Evolutionary conservation across 2,888 invertebrate genomes (phyloP), one percentile per base, ranked within the genome.

Genomic region (Dysmachus trigonus): DNA sequence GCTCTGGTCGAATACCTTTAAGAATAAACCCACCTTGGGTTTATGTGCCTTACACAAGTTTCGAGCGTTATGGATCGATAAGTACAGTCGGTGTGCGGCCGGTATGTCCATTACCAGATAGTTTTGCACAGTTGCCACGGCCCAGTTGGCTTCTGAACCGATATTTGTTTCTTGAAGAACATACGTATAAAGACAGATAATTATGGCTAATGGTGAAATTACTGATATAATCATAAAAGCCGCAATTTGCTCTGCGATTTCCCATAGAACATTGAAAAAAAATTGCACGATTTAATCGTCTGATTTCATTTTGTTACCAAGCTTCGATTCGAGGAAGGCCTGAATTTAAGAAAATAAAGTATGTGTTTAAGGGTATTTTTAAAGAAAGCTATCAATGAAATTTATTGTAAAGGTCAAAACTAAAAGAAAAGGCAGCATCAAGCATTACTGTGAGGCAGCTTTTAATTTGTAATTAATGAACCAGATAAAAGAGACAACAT

Each of bases 181-280:
- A 13, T 22, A 41, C 30, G 33, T 31, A n/a, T 27, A 38, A 22
- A 22, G 38, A 7, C n/a, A 8, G n/a, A 41, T 76, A 76, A 76
- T 76, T 76, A 76, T 22, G 27, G 22, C 18, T 76, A 76, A 76
- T 76, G 35, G 31, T 22, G 76, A 76, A 76, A 76, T 76, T 22
- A 41, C 18, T 76, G 76, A 76, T 22, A 76, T 22, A 76, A n/a
- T 47, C 47, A 6, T 47, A 47, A 35, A 76, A 18, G 31, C 38
- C 10, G 74, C 15, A 74, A 74, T 74, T 74, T 33, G 22, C 22
- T 35, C 74, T 74, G 38, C 38, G 38, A 74, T 35, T 74, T 15
- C n/a, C 38, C 22, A 41, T 41, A 41, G 13, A 41, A 41, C 15
- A 41, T 41, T 41, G 13, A 41, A 41, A 1, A 3, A 10, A 41